Conservation (phyloP, 2,113 vertebrate genomes). For the Dermatemys mawii region DNA sequence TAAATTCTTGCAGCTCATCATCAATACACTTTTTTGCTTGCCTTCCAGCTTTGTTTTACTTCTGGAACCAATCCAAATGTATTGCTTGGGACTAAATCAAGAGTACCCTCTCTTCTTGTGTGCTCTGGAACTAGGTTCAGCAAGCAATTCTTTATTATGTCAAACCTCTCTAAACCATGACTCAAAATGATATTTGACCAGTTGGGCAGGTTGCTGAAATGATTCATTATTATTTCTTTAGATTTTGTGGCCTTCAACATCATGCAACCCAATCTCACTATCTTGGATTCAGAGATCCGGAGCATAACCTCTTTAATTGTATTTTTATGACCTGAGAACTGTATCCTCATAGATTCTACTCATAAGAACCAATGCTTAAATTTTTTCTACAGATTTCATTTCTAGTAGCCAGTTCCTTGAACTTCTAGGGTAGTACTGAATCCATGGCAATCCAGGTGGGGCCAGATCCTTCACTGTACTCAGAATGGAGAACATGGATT, state of each 20-base stretch:
- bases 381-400: neutral
- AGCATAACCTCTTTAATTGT: neutral
- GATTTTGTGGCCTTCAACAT: neutral
- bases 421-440: neutral
- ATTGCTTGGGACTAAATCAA: neutral
- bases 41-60: neutral
- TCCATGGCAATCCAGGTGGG: neutral
- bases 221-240: neutral
- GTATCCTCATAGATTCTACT: neutral
- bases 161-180: neutral
- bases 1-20: neutral
- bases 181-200: neutral
- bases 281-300: neutral
- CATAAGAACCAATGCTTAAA: neutral
- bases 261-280: neutral
- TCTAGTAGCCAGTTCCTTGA: neutral
- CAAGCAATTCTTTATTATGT: neutral
- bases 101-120: neutral
- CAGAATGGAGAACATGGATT: neutral
- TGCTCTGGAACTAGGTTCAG: neutral
- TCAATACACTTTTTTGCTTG: neutral
- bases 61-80: neutral
- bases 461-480: neutral
- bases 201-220: neutral
- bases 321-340: neutral